Conservation (phyloP, 2,888 invertebrate species). For the Thereva unica region DNA sequence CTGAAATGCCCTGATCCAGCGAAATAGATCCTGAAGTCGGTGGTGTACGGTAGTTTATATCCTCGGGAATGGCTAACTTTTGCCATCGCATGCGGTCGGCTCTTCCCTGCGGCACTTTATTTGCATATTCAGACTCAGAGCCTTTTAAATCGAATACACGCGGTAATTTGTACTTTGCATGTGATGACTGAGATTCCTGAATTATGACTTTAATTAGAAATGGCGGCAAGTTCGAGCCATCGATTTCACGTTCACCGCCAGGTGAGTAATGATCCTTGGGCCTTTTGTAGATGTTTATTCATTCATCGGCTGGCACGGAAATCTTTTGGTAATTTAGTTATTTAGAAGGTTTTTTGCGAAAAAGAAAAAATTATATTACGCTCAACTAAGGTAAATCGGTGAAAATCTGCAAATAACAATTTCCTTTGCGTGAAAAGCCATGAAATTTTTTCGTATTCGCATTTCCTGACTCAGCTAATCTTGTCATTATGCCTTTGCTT, state of each 20-base stretch:
- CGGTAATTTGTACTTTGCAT: slow-evolving; percentile 40
- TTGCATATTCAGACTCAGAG: slow-evolving; percentile 26
- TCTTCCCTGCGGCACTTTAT: slow-evolving; percentile 27
- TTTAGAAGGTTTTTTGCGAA: neutral
- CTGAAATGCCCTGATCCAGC: neutral
- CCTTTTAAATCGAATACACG: slow-evolving; percentile 30
- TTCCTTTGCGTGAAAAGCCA: slow-evolving; percentile 19
- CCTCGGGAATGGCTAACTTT: slow-evolving; percentile 25
- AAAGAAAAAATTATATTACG: neutral
- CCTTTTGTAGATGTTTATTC: slow-evolving; percentile 5
- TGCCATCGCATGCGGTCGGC: slow-evolving; percentile 25
- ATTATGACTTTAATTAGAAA: slow-evolving; percentile 40
- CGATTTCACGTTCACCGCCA: slow-evolving; percentile 15
- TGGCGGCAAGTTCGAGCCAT: slow-evolving; percentile 29
- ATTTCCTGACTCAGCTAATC: neutral
- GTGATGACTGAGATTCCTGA: slow-evolving; percentile 40
- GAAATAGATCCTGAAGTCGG: neutral
- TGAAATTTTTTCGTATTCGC: neutral
- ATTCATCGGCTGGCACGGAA: slow-evolving; percentile 13
- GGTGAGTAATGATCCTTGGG: slow-evolving; percentile 16
- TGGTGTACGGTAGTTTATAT: neutral
- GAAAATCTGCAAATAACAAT: slow-evolving; percentile 9
- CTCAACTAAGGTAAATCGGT: neutral
- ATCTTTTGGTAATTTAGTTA: slow-evolving; percentile 17
- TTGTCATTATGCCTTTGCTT: neutral